Evolutionary conservation across 2,113 vertebrate species (phyloP).

Genomic region (Corythornis madagascariensis): DNA sequence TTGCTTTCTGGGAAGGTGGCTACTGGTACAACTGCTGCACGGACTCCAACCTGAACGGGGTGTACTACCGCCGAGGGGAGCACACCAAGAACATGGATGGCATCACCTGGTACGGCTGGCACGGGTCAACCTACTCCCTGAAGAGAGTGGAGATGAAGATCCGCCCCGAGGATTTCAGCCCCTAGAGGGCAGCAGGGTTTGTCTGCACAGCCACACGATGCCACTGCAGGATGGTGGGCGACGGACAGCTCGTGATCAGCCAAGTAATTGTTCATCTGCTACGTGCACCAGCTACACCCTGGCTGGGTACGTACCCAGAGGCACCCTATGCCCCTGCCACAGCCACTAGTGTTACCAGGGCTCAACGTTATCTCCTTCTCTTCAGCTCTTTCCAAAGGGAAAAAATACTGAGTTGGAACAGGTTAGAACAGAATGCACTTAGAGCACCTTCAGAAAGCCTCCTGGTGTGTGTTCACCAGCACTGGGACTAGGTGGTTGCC

Average conservation of each 20-base stretch:
- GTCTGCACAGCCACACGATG: not conserved
- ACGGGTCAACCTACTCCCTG: slow-evolving; percentile 91
- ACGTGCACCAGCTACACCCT: not conserved
- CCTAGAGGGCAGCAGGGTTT: slow-evolving; percentile 2
- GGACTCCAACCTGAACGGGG: slow-evolving; percentile 94
- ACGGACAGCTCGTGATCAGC: not conserved
- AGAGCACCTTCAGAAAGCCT: slow-evolving; percentile 8
- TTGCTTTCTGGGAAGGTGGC: slow-evolving; percentile 79
- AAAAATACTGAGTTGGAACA: not conserved
- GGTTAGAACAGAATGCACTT: slow-evolving; percentile 13
- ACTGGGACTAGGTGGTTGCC: not conserved
- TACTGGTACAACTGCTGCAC: slow-evolving; percentile 99
- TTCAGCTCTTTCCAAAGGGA: slow-evolving; percentile 17
- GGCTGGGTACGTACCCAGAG: not conserved
- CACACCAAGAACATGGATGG: slow-evolving; percentile 88
- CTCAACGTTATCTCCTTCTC: not conserved
- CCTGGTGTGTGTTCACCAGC: not conserved
- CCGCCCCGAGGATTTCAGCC: slow-evolving; percentile 85
- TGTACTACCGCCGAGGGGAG: slow-evolving; percentile 88
- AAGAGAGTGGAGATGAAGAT: slow-evolving; percentile 97
- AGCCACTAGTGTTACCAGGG: not conserved
- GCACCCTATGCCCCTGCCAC: not conserved
- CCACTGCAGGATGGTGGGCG: not conserved
- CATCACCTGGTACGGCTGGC: slow-evolving; percentile 98
- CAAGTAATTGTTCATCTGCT: not conserved